Evolutionary conservation across 2,888 invertebrate species (phyloP).

Genomic region (Nesidiocoris tenuis): DNA sequence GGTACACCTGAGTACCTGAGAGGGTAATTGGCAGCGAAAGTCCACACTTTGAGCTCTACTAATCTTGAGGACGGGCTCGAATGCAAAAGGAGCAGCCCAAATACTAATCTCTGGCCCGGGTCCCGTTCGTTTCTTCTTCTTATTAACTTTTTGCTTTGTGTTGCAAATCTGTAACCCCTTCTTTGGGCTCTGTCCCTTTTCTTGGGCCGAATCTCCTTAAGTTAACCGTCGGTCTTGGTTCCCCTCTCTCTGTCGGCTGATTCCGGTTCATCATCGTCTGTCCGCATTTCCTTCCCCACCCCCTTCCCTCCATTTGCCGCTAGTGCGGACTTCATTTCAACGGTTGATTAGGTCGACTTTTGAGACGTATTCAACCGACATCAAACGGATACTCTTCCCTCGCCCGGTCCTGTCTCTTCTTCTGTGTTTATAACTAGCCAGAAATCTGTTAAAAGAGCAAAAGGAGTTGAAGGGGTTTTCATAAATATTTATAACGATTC

Average conservation of each 20-base stretch:
- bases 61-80: too few species aligned
- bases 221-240: background rate
- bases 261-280: background rate
- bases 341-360: constrained; percentile 36
- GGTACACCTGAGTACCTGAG: too few species aligned
- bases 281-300: background rate
- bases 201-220: background rate
- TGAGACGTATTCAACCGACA: constrained; percentile 5
- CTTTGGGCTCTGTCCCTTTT: background rate
- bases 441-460: constrained; percentile 9
- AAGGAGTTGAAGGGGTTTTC: background rate
- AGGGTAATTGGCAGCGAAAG: too few species aligned
- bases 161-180: background rate
- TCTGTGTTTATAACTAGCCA: constrained; percentile 17
- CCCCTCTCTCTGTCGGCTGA: background rate
- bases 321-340: constrained; percentile 23
- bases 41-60: too few species aligned
- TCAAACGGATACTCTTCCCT: constrained; percentile 16
- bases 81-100: background rate
- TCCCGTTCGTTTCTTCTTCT: background rate
- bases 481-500: background rate
- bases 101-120: background rate
- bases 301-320: background rate
- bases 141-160: background rate
- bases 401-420: background rate